phyloP scores from a whole-genome alignment of 2,113 vertebrate species.

The Atherinomorus stipes region DNA sequence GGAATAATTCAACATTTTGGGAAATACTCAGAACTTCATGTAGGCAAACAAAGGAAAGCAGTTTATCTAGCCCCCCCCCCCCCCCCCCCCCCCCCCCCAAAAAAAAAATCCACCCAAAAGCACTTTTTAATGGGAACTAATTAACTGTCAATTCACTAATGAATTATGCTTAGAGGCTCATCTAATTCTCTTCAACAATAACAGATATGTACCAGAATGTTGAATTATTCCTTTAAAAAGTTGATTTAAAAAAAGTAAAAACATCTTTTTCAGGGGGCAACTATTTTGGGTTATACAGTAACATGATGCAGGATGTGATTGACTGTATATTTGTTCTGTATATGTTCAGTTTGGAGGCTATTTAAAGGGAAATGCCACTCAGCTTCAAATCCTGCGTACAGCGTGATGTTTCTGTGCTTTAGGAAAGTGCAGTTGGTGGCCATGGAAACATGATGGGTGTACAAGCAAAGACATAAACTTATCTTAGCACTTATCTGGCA shows the following conservation, averaged over 20 bases:
- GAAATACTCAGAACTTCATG: not conserved
- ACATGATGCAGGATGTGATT: slow-evolving; percentile 43
- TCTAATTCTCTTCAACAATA: not conserved
- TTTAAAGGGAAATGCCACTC: slow-evolving; percentile 73
- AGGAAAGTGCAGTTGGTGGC: slow-evolving; percentile 27
- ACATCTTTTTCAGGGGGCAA: slow-evolving; percentile 62
- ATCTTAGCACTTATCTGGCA: slow-evolving; percentile 31
- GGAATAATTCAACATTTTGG: slow-evolving; percentile 4
- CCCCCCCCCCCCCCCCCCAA: too few relatives aligned
- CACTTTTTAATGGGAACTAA: not conserved
- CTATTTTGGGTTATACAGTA: slow-evolving; percentile 47
- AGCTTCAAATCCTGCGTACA: slow-evolving; percentile 47
- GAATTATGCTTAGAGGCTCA: too few relatives aligned
- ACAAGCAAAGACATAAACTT: slow-evolving; percentile 16
- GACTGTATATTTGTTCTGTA: slow-evolving; percentile 55
- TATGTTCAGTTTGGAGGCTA: slow-evolving; percentile 54
- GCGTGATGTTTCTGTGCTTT: slow-evolving; percentile 40
- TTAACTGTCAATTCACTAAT: not conserved
- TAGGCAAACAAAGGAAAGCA: not conserved
- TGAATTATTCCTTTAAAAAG: slow-evolving; percentile 8
- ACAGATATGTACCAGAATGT: slow-evolving; percentile 2
- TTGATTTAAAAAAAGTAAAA: not conserved
- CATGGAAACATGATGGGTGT: slow-evolving; percentile 13
- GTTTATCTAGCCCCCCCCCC: not conserved
- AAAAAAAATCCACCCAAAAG: too few relatives aligned